Evolutionary conservation across 1,140 invertebrate genomes (phyloP).

Genomic region (Tetragonula clypearis): DNA sequence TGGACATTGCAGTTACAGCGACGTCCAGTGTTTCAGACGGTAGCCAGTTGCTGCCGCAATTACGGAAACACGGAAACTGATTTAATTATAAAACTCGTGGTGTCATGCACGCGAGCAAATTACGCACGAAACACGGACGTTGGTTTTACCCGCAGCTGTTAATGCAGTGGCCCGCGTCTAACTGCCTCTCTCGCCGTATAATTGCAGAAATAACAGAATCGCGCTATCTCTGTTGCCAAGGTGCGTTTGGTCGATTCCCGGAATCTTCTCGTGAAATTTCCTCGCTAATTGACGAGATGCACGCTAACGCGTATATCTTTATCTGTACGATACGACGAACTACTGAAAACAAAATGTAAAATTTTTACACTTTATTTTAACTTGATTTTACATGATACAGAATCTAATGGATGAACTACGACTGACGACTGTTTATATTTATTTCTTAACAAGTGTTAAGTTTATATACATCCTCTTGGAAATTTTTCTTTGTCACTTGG

Average conservation of each 20-base stretch:
- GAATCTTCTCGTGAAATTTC: neutral
- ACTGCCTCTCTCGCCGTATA: conserved; percentile 1
- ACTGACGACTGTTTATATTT: too few relatives aligned
- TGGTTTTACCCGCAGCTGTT: conserved; percentile 29
- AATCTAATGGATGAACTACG: too few relatives aligned
- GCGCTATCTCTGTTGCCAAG: conserved; percentile 45
- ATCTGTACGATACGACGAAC: too few relatives aligned
- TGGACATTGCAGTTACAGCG: conserved; percentile 58
- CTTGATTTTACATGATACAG: too few relatives aligned
- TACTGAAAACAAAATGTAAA: too few relatives aligned
- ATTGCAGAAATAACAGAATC: conserved; percentile 28
- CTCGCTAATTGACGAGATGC: neutral
- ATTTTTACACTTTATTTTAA: too few relatives aligned
- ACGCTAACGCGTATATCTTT: too few relatives aligned
- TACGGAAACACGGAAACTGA: neutral
- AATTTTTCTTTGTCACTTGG: too few relatives aligned
- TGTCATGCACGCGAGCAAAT: neutral
- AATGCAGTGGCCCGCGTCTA: conserved; percentile 1
- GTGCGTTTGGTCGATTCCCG: conserved; percentile 55
- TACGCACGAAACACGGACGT: conserved; percentile 16
- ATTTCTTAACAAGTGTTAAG: too few relatives aligned
- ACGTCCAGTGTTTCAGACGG: conserved; percentile 42
- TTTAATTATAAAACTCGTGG: conserved; percentile 59
- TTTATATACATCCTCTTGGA: too few relatives aligned
- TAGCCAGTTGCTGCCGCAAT: neutral